phyloP scores from a whole-genome alignment of 2,113 vertebrate genomes.

The Lathamus discolor region DNA sequence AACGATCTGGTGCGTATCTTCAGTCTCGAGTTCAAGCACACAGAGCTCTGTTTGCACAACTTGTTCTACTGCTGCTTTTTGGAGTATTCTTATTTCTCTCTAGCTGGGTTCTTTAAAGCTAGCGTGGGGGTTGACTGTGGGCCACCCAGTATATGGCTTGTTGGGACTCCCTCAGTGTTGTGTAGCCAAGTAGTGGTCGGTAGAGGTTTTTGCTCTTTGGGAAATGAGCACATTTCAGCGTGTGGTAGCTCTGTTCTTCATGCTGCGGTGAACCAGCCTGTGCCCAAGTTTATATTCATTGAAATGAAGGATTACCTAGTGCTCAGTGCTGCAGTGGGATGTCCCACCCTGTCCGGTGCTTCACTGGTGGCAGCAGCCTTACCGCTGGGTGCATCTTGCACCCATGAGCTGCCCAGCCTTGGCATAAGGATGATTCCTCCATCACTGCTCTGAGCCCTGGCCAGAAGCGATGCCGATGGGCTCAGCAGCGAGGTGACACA shows the following conservation, averaged over 20 bases:
- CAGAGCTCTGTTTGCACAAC: neutral
- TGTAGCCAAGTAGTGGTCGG: neutral
- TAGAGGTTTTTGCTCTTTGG: neutral
- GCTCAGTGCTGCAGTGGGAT: fast-evolving
- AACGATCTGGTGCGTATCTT: neutral
- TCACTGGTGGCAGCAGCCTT: fast-evolving
- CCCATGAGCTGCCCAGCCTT: fast-evolving
- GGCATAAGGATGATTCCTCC: neutral
- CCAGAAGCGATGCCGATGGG: neutral
- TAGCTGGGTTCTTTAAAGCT: neutral
- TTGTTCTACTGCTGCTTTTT: neutral
- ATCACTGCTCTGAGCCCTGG: neutral
- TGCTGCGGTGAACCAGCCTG: neutral
- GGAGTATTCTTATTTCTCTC: neutral
- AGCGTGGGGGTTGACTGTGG: neutral
- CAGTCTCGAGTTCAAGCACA: neutral
- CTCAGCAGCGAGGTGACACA: neutral
- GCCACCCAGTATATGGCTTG: neutral
- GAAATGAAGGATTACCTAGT: neutral
- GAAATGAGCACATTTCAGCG: neutral
- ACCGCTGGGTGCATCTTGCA: fast-evolving
- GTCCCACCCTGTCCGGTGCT: fast-evolving
- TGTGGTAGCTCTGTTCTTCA: neutral
- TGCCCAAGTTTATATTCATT: fast-evolving
- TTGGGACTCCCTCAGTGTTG: neutral